Conservation (phyloP, 2,797 vertebrate species). For the Botia kubotai region DNA sequence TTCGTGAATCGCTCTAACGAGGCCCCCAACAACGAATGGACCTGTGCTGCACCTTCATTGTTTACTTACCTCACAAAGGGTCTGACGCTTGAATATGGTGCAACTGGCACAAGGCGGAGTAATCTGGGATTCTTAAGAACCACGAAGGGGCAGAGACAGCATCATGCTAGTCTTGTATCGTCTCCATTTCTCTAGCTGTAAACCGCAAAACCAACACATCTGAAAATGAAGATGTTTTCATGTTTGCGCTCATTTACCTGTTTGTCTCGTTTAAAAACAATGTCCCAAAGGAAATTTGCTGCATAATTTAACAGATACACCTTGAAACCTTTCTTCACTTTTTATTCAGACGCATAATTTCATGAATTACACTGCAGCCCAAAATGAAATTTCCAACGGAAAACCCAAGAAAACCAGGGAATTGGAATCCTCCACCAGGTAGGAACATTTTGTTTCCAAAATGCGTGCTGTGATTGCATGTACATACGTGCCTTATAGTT, state of each 20-base stretch:
- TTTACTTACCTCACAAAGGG: conserved; percentile 41
- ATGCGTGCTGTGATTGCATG: background rate
- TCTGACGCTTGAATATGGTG: conserved; percentile 55
- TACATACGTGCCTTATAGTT: background rate
- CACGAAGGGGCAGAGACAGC: conserved; percentile 41
- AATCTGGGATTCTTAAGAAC: conserved; percentile 45
- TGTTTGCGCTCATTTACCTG: conserved; percentile 56
- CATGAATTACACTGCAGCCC: conserved; percentile 7
- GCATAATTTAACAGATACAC: background rate
- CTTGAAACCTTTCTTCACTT: background rate
- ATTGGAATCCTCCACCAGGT: conserved; percentile 75
- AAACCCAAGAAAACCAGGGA: conserved; percentile 77
- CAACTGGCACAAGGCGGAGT: conserved; percentile 56
- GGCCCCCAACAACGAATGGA: conserved; percentile 45
- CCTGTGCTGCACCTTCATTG: conserved; percentile 43
- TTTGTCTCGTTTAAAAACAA: conserved; percentile 65
- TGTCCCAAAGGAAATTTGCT: conserved; percentile 31
- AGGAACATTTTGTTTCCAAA: conserved; percentile 16
- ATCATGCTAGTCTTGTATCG: conserved; percentile 26
- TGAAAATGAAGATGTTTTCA: conserved; percentile 63
- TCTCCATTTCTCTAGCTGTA: conserved; percentile 20
- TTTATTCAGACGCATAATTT: background rate
- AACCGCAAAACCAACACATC: conserved; percentile 11
- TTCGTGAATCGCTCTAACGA: conserved; percentile 27
- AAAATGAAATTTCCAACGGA: conserved; percentile 81